Percentiles rank a stretch among this genome's conserved stretches.
Evolutionary conservation across 2,113 vertebrate species (phyloP).

Genomic region (Hemiprocne comata): DNA sequence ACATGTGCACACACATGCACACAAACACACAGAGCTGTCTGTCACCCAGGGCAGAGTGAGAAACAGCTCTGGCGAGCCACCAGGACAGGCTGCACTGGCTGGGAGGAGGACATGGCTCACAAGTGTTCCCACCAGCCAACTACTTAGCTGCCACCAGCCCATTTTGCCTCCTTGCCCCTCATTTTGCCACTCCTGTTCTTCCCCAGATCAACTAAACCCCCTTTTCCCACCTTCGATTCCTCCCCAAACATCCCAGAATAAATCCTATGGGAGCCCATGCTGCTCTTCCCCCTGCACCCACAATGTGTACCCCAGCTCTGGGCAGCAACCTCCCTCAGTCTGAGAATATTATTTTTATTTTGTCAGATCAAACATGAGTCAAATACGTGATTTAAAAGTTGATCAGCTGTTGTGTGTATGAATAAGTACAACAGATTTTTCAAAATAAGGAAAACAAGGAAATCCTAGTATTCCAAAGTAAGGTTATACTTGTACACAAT

Average conservation of each 20-base stretch:
- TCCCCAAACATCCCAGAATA: background rate
- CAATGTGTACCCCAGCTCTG: accelerated
- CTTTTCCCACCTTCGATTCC: background rate
- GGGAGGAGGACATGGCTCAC: too few species aligned
- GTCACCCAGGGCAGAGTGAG: background rate
- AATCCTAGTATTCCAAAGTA: background rate
- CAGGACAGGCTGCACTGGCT: accelerated
- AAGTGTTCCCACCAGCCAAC: background rate
- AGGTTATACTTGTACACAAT: background rate
- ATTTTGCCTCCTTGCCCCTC: background rate
- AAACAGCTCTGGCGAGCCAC: background rate
- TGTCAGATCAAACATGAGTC: background rate
- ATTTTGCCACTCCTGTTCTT: background rate
- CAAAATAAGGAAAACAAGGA: background rate
- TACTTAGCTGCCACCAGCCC: background rate
- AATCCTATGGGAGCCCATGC: background rate
- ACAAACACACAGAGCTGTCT: background rate
- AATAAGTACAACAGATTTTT: background rate
- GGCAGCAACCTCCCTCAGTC: background rate
- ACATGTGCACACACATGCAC: too few species aligned
- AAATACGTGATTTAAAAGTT: background rate
- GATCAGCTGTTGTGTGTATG: background rate
- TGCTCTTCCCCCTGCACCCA: background rate
- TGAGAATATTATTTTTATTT: background rate
- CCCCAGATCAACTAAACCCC: background rate